Evolutionary conservation across 2,888 invertebrate species (phyloP).

Genomic region (Plagodis pulveraria): DNA sequence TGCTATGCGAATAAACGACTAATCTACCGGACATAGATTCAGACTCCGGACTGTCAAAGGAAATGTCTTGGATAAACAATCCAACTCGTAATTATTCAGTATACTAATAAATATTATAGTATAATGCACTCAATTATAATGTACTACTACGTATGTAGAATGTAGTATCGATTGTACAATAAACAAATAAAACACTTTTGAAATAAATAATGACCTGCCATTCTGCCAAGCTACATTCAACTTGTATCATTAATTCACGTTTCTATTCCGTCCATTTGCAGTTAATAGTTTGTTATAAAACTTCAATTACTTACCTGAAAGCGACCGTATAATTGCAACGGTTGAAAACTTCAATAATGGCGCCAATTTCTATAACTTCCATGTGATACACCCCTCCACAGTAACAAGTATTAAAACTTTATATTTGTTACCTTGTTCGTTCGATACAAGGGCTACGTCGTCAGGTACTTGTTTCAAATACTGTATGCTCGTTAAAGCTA

Average conservation of each 20-base stretch:
- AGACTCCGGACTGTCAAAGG: too few relatives aligned
- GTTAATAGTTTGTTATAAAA: slow-evolving; percentile 1
- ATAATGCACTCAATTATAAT: too few relatives aligned
- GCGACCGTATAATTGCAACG: slow-evolving; percentile 41
- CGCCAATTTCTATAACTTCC: slow-evolving; percentile 43
- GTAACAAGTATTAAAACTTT: neutral
- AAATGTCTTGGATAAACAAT: too few relatives aligned
- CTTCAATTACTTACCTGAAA: slow-evolving; percentile 39
- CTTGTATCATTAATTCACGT: neutral
- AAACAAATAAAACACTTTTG: neutral
- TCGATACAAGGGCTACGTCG: neutral
- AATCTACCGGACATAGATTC: too few relatives aligned
- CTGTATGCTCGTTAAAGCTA: slow-evolving; percentile 16
- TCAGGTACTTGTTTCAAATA: neutral
- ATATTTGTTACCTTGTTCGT: slow-evolving; percentile 6
- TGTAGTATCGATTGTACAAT: neutral
- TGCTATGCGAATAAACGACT: too few relatives aligned
- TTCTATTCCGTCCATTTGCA: neutral
- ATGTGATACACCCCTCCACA: slow-evolving; percentile 5
- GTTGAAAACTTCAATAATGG: slow-evolving; percentile 44
- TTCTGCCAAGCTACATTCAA: neutral
- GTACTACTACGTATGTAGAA: too few relatives aligned
- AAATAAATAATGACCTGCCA: slow-evolving; percentile 9
- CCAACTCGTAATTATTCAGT: too few relatives aligned
- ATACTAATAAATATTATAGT: too few relatives aligned